Evolutionary conservation across 2,113 vertebrate genomes (phyloP).

Genomic region (Serilophus lunatus): DNA sequence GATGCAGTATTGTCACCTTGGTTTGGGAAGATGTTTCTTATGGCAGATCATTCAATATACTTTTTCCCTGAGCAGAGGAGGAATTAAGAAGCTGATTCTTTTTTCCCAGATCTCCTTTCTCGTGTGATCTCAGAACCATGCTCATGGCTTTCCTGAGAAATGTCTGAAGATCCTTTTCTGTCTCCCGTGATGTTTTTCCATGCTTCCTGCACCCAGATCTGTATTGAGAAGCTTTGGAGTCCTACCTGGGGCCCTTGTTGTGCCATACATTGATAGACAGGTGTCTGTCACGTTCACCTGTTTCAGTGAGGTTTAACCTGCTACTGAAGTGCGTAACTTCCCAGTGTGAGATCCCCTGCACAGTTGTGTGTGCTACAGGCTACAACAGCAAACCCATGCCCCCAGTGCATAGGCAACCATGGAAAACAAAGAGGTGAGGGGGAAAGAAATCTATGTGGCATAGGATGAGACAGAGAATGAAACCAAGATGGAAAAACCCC

Average conservation of each 20-base stretch:
- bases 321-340: not conserved
- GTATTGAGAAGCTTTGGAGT: not conserved
- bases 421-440: not conserved
- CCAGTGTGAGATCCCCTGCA: not conserved
- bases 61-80: not conserved
- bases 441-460: not conserved
- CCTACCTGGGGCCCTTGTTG: not conserved
- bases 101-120: not conserved
- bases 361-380: not conserved
- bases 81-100: not conserved
- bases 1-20: not conserved
- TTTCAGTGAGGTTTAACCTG: not conserved
- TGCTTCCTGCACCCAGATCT: not conserved
- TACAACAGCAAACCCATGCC: not conserved
- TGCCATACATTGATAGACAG: accelerated
- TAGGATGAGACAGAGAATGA: not conserved
- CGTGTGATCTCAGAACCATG: not conserved
- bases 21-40: not conserved
- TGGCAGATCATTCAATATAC: not conserved
- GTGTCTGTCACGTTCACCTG: not conserved
- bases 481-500: not conserved
- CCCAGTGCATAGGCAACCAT: not conserved
- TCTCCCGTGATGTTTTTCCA: not conserved
- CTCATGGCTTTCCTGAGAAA: not conserved
- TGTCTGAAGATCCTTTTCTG: not conserved